phyloP scores from a whole-genome alignment of 1,140 invertebrate species.

The Lethrus apterus region DNA sequence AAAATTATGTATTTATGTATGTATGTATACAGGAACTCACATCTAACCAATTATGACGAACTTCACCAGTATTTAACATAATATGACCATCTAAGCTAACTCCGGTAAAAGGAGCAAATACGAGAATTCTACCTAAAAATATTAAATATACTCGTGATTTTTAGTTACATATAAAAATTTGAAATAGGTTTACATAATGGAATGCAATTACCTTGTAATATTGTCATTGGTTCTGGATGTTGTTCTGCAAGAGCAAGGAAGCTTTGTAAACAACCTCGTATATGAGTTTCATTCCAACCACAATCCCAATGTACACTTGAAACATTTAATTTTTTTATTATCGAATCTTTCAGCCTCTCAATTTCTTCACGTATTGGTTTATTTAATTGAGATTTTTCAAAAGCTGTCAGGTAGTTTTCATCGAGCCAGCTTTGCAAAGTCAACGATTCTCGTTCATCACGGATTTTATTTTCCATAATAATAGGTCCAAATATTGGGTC shows the following conservation, averaged over 20 bases:
- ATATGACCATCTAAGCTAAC: conserved; percentile 82
- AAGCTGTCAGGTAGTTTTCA: conserved; percentile 55
- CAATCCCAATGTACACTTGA: conserved; percentile 66
- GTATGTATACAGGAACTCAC: conserved; percentile 45
- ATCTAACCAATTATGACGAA: conserved; percentile 83
- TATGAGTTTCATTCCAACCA: conserved; percentile 82
- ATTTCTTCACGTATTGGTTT: conserved; percentile 60
- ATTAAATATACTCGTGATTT: too few species aligned
- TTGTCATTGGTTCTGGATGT: conserved; percentile 59
- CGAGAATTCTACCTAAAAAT: conserved; percentile 58
- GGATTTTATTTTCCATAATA: conserved; percentile 46
- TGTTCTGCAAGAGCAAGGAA: conserved; percentile 63
- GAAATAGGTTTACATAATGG: too few species aligned
- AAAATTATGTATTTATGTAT: conserved; percentile 14
- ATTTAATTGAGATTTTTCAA: conserved; percentile 51
- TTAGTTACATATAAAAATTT: conserved; percentile 3
- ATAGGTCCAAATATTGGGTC: conserved; percentile 48
- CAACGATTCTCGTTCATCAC: conserved; percentile 43
- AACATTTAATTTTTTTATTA: conserved; percentile 51
- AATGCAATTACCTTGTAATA: conserved; percentile 56
- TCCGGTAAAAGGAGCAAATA: conserved; percentile 82
- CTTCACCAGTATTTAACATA: conserved; percentile 83
- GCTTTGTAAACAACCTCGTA: conserved; percentile 73
- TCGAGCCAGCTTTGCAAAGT: conserved; percentile 54
- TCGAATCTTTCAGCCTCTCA: conserved; percentile 48